Evolutionary conservation across 2,888 invertebrate genomes (phyloP), one percentile per base, ranked within the genome.

Genomic region (Oscheius sp.): DNA sequence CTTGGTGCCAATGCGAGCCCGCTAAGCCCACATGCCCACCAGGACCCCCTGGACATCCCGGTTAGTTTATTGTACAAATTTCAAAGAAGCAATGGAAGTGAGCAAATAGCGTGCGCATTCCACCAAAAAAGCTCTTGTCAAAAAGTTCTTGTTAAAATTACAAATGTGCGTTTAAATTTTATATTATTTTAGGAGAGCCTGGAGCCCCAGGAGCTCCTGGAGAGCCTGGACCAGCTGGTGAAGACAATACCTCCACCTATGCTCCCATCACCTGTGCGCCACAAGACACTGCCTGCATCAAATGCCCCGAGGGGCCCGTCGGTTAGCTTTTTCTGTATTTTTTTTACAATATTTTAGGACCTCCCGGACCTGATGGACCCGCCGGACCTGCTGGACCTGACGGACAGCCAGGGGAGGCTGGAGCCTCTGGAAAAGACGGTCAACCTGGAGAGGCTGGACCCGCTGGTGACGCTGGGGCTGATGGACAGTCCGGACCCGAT

Each of bases 1-100:
- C 85, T n/a, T 87, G 82, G 82, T 86, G 83, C 75, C 86, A 86
- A 74, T 87, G 86, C 79, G 84, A 86, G 76, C 85, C 86, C 56
- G 72, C 78, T 52, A 85, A 84, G 79, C 85, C 84, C 49, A 77
- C 77, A 7, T 84, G 85, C 76, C 82, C 84, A 49, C 84, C 84
- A 55, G 84, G 84, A 73, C 83, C 80, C 53, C 77, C 84, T 66
- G 83, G 84, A 76, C 84, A 84, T 55, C 79, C 81, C 61, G 61
- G n/a, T n/a, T n/a, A n/a, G n/a, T n/a, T n/a, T n/a, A n/a, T n/a
- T n/a, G n/a, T n/a, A n/a, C n/a, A n/a, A n/a, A n/a, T n/a, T n/a
- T n/a, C n/a, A n/a, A n/a, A n/a, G n/a, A n/a, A n/a, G n/a, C n/a
- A n/a, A n/a, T n/a, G n/a, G n/a, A n/a, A n/a, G n/a, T n/a, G n/a